Percentiles rank a stretch among this genome's conserved stretches.
phyloP scores from a whole-genome alignment of 2,888 invertebrate genomes.

The Carpatolechia fugitivella region DNA sequence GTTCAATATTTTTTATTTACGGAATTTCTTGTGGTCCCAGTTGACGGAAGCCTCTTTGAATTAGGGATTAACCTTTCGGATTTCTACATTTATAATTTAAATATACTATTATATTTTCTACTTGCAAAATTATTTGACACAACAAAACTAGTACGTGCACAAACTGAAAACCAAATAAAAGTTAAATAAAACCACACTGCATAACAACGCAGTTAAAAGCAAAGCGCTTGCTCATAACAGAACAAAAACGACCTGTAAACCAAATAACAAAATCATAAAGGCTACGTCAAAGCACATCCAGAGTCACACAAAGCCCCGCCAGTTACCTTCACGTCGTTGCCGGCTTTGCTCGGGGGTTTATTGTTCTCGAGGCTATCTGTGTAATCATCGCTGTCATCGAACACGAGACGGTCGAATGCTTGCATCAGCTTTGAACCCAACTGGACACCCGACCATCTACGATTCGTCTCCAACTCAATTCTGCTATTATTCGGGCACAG shows the following conservation, averaged over 20 bases:
- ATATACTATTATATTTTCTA: too few relatives aligned
- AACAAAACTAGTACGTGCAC: conserved; percentile 11
- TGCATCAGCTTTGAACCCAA: conserved; percentile 85
- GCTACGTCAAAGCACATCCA: conserved; percentile 41
- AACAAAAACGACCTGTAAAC: conserved; percentile 38
- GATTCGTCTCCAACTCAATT: conserved; percentile 72
- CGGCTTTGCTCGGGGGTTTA: conserved; percentile 69
- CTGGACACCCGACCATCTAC: conserved; percentile 87
- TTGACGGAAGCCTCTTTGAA: too few relatives aligned
- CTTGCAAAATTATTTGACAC: too few relatives aligned
- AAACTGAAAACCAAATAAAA: conserved; percentile 22
- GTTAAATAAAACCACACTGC: conserved; percentile 30
- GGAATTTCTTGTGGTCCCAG: too few relatives aligned
- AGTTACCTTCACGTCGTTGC: conserved; percentile 73
- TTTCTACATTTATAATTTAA: too few relatives aligned
- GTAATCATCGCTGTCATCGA: conserved; percentile 85
- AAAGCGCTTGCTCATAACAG: conserved; percentile 24
- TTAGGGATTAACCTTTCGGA: too few relatives aligned
- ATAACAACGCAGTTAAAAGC: conserved; percentile 37
- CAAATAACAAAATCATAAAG: conserved; percentile 35
- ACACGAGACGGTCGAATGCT: conserved; percentile 84
- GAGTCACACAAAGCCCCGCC: conserved; percentile 44
- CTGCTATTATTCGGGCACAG: conserved; percentile 72
- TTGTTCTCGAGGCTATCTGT: conserved; percentile 86
- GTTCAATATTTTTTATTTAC: too few relatives aligned